Conservation (phyloP, 2,888 invertebrate genomes). For the Orthosia gothica region DNA sequence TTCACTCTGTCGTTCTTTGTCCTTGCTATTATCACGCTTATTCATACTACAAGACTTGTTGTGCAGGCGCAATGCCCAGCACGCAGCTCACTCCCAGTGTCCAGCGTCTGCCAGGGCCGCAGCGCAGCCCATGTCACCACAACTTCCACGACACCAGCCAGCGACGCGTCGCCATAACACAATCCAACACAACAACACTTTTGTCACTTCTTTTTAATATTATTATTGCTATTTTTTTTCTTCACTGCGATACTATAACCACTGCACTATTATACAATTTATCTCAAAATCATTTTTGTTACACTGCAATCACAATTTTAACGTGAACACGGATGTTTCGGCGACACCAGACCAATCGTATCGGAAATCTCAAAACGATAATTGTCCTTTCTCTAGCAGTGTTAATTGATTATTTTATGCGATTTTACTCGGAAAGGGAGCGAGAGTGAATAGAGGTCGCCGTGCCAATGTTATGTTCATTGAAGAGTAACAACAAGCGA, state of each 20-base stretch:
- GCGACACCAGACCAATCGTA: conserved; percentile 78
- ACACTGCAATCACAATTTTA: conserved; percentile 85
- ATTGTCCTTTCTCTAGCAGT: conserved; percentile 40
- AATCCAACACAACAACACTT: conserved; percentile 77
- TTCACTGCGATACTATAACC: conserved; percentile 81
- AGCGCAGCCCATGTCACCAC: conserved; percentile 90
- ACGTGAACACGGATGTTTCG: conserved; percentile 81
- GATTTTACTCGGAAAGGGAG: conserved; percentile 78
- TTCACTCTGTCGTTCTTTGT: conserved; percentile 91
- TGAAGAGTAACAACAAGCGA: conserved; percentile 90
- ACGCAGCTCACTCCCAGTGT: conserved; percentile 88
- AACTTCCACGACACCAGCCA: conserved; percentile 78
- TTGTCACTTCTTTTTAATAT: conserved; percentile 73
- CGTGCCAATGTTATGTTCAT: conserved; percentile 90
- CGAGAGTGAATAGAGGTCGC: conserved; percentile 87
- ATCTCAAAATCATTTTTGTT: conserved; percentile 91
- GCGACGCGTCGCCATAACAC: conserved; percentile 84
- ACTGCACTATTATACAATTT: conserved; percentile 88
- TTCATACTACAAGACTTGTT: conserved; percentile 89
- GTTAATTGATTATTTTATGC: conserved; percentile 64
- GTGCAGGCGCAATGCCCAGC: conserved; percentile 89
- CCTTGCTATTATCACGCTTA: conserved; percentile 90
- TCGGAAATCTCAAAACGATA: conserved; percentile 53
- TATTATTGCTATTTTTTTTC: conserved; percentile 83
- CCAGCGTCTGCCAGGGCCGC: conserved; percentile 85